These are phyloP conservation scores for Cerastis rubricosa DNA, from an alignment of 2,888 invertebrate species.

Conservation along the genomic window DNA sequence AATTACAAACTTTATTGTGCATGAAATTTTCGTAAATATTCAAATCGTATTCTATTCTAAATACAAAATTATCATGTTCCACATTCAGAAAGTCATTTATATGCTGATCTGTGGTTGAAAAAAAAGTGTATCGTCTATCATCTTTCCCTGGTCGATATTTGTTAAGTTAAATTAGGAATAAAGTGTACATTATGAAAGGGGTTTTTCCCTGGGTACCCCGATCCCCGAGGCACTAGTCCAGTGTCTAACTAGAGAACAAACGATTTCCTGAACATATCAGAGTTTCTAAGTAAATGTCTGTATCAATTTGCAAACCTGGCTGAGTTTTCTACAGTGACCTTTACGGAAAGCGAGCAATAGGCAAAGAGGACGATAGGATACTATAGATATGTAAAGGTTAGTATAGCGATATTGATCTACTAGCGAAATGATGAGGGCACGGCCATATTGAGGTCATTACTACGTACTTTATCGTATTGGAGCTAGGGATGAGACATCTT, in stretches of 20 bases:
- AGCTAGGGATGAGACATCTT: conserved; percentile 56
- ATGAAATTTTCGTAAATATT: conserved; percentile 61
- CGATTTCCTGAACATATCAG: background rate
- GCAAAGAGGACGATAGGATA: conserved; percentile 39
- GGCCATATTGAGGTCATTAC: conserved; percentile 76
- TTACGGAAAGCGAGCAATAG: conserved; percentile 25
- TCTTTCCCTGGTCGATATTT: conserved; percentile 25
- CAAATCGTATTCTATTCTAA: conserved; percentile 61
- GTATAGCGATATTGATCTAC: conserved; percentile 74
- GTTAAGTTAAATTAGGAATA: background rate
- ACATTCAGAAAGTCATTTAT: conserved; percentile 54
- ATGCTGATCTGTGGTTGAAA: conserved; percentile 47
- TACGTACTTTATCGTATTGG: conserved; percentile 68
- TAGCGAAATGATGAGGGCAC: conserved; percentile 76
- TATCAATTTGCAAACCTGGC: conserved; percentile 5
- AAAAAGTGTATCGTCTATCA: conserved; percentile 38
- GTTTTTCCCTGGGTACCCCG: too few relatives aligned
- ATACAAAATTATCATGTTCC: conserved; percentile 56
- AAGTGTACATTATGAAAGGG: background rate
- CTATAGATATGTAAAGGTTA: conserved; percentile 74
- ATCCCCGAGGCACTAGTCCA: too few relatives aligned
- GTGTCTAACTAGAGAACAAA: too few relatives aligned
- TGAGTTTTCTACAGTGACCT: conserved; percentile 24
- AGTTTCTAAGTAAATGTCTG: background rate
- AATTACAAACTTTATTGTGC: conserved; percentile 61